phyloP scores from a whole-genome alignment of 2,113 vertebrate species.

The Pardalotus punctatus region DNA sequence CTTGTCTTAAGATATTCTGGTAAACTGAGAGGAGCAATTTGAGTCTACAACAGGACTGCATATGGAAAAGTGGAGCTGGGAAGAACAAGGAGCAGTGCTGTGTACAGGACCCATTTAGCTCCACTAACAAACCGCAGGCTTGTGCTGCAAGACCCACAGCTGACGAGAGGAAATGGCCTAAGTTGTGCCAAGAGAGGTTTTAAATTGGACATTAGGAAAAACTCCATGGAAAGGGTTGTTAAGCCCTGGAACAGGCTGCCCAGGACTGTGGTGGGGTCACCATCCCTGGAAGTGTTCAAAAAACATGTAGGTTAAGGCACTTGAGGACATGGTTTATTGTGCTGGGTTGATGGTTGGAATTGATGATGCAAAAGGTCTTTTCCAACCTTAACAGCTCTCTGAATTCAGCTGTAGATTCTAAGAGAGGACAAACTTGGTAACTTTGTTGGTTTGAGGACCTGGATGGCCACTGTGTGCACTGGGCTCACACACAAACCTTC shows the following conservation, averaged over 20 bases:
- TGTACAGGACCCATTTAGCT: background rate
- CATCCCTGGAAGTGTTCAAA: background rate
- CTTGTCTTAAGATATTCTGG: background rate
- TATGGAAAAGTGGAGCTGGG: background rate
- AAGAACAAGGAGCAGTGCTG: background rate
- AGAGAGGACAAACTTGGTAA: background rate
- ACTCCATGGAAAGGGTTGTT: background rate
- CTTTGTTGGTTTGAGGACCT: background rate
- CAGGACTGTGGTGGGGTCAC: background rate
- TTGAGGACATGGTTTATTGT: background rate
- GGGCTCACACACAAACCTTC: background rate
- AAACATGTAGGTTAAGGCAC: background rate
- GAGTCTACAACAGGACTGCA: background rate
- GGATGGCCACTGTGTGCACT: background rate
- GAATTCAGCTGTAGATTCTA: background rate
- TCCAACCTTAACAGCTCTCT: background rate
- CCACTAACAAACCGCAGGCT: fast-evolving
- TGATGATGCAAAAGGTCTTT: background rate
- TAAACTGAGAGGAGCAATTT: background rate
- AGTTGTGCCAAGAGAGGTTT: background rate
- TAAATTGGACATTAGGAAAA: background rate
- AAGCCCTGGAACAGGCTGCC: background rate
- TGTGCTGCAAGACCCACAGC: background rate
- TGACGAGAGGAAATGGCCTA: background rate
- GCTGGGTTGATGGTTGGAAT: background rate